Conservation (phyloP, 2,113 vertebrate species). For the Grantiella picta region DNA sequence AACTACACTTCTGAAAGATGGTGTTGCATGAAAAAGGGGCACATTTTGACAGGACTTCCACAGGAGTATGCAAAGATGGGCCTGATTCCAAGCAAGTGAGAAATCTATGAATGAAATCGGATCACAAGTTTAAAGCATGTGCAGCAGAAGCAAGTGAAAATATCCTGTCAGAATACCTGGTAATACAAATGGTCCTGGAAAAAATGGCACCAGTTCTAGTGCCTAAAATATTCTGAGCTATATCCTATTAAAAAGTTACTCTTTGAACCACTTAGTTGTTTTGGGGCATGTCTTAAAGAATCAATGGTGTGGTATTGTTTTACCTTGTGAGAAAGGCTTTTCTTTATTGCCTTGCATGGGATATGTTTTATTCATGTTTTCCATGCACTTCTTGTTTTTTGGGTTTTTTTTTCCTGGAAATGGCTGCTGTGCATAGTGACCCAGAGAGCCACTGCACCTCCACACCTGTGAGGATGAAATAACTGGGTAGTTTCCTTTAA, state of each 20-base stretch:
- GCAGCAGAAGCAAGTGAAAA: background rate
- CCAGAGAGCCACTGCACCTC: background rate
- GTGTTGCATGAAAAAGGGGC: background rate
- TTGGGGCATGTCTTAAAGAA: background rate
- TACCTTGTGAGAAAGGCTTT: background rate
- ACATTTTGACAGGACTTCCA: background rate
- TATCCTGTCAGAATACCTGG: background rate
- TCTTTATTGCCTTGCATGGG: background rate
- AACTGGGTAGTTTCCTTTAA: background rate
- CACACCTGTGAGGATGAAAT: background rate
- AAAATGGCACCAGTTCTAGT: background rate
- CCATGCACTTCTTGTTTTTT: background rate
- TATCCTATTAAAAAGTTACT: background rate
- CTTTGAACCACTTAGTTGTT: background rate
- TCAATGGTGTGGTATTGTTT: background rate
- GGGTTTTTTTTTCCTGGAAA: background rate
- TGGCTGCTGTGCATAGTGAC: background rate
- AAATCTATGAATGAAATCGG: too few relatives aligned
- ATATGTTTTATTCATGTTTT: conserved; percentile 28
- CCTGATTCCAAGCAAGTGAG: background rate
- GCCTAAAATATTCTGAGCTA: background rate
- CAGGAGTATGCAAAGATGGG: background rate
- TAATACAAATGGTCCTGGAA: background rate
- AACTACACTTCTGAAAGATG: background rate
- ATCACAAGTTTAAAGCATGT: background rate